phyloP scores from a whole-genome alignment of 2,888 invertebrate species.

The Antheraea assamensis region DNA sequence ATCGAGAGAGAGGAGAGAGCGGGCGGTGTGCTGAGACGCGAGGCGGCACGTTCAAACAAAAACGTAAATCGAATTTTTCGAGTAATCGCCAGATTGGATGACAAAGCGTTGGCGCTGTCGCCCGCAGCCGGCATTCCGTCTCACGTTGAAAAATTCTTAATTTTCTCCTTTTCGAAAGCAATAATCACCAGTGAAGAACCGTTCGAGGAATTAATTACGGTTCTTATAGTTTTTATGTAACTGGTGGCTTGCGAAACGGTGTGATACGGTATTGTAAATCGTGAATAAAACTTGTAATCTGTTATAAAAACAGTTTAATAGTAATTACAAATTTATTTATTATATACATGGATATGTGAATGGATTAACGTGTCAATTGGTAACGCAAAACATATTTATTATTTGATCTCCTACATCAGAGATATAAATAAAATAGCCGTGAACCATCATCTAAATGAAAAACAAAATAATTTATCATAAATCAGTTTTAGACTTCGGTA shows the following conservation, averaged over 20 bases:
- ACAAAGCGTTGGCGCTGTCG: constrained; percentile 62
- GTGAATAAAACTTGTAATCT: background rate
- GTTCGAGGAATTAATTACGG: constrained; percentile 53
- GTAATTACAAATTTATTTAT: too few species aligned
- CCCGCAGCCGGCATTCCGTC: constrained; percentile 54
- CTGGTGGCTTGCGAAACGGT: constrained; percentile 44
- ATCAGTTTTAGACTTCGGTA: too few species aligned
- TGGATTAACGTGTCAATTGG: too few species aligned
- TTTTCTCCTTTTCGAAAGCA: constrained; percentile 54
- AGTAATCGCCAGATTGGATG: constrained; percentile 62
- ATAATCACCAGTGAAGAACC: constrained; percentile 49
- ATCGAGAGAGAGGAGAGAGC: constrained; percentile 33
- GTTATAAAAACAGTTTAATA: too few species aligned
- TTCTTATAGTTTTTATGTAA: constrained; percentile 40
- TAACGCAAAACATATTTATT: too few species aligned
- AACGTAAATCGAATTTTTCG: constrained; percentile 64
- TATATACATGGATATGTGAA: too few species aligned
- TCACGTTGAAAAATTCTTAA: constrained; percentile 56
- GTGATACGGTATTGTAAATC: background rate
- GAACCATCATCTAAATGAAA: too few species aligned
- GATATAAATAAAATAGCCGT: too few species aligned
- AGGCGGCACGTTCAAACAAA: background rate
- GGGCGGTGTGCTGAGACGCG: background rate
- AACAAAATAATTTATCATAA: too few species aligned
- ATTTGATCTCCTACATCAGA: too few species aligned